Base-by-base conservation (phyloP, 2,888 invertebrate species). In the Tridacna crocea region DNA sequence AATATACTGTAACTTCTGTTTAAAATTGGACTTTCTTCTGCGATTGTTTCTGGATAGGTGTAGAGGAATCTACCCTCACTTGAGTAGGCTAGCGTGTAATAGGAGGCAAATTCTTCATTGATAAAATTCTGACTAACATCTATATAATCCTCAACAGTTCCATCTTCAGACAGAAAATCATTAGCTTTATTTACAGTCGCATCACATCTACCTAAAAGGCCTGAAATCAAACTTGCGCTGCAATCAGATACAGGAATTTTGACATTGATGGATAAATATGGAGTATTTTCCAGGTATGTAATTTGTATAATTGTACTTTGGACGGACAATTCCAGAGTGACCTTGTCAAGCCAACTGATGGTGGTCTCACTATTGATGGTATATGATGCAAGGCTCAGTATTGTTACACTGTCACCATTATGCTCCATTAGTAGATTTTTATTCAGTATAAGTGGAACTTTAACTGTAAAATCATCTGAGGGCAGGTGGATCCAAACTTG, bases 121-220 rank as follows among this genome's bases (percentile, higher is more conserved):
- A 84, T 76, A 11, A 79, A 60, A 27, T 73, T 55, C 15, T 76
- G 65, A 22, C 75, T 82, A 8, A 78, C 77, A 70, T 85, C 85
- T 26, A 36, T 70, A 55, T 82, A 77, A 13, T 72, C 74, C 19
- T 82, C 66, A 51, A 76, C 24, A 51, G 68, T 75, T 17, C 77
- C 79, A 27, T 22, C 26, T 1, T 17, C 15, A 26, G 75, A 70
- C n/a, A 75, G 13, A 75, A 91, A 90, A 73, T 91, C 91, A 79
- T 91, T 89, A 75, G 89, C 79, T 0, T 73, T 55, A 72, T 88
- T 85, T 12, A 70, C 75, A 66, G n/a, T 66, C 48, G 91, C 88
- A 51, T 91, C 89, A 78, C 91, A 91, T 77, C 88, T 90, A 15
- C 91, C 91, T 73, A 88, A 87, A 8, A 91, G 70, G 1, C 91